Conservation (phyloP, 1,140 invertebrate genomes). For the Drosophila nannoptera region DNA sequence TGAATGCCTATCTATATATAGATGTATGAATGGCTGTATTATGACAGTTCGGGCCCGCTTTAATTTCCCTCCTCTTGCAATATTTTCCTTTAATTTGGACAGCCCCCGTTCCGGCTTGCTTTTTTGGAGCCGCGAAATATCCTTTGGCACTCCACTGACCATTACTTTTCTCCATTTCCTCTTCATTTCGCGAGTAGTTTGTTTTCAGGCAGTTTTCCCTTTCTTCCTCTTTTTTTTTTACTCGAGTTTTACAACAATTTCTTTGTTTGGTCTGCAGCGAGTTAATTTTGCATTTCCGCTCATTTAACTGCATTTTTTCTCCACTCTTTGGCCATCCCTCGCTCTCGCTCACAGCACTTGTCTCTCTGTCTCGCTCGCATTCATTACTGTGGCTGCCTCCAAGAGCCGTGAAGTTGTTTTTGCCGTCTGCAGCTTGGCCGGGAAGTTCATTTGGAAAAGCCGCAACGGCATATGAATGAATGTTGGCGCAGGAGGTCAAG, state of each 20-base stretch:
- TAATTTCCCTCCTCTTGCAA: constrained; percentile 47
- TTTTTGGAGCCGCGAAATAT: constrained; percentile 11
- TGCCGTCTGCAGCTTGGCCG: constrained; percentile 43
- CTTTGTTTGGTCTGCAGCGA: constrained; percentile 71
- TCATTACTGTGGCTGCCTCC: constrained; percentile 37
- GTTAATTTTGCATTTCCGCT: constrained; percentile 77
- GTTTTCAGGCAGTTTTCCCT: background rate
- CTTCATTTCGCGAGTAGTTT: constrained; percentile 60
- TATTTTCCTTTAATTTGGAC: constrained; percentile 73
- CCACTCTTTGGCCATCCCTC: background rate
- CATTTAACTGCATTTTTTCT: constrained; percentile 70
- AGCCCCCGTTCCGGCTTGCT: constrained; percentile 57
- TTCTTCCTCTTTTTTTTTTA: constrained; percentile 6
- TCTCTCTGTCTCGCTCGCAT: background rate
- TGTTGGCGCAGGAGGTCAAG: constrained; percentile 37
- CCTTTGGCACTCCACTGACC: constrained; percentile 4
- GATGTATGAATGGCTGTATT: too few relatives aligned
- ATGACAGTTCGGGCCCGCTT: background rate
- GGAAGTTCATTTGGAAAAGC: constrained; percentile 70
- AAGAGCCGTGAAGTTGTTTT: constrained; percentile 75
- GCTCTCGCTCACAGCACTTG: background rate
- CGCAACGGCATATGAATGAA: constrained; percentile 46
- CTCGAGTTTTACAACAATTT: constrained; percentile 66
- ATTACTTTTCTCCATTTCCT: constrained; percentile 60
- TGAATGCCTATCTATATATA: too few relatives aligned